Evolutionary conservation across 2,888 invertebrate genomes (phyloP).

Genomic region (Tinea pellionella): DNA sequence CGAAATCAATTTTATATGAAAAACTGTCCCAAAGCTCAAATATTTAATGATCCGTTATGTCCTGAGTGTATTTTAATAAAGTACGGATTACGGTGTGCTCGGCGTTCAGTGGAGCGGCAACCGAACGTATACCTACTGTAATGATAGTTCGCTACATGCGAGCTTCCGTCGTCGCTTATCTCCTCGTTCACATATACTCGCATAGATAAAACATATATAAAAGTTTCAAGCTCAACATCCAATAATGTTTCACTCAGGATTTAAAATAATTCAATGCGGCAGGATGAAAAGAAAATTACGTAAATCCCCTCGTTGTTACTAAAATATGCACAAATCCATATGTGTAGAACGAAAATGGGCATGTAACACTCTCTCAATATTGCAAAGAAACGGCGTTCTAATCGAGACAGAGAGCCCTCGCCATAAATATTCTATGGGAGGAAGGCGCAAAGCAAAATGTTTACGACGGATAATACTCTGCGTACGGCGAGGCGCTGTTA

Average conservation of each 20-base stretch:
- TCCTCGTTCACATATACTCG: background rate
- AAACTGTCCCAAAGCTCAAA: background rate
- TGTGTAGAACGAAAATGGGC: slow-evolving; percentile 39
- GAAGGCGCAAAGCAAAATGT: slow-evolving; percentile 39
- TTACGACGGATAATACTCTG: slow-evolving; percentile 26
- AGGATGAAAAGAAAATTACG: background rate
- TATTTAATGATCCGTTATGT: background rate
- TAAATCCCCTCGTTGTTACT: slow-evolving; percentile 18
- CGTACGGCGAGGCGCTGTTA: slow-evolving; percentile 28
- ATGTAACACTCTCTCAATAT: slow-evolving; percentile 36
- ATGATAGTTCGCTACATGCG: background rate
- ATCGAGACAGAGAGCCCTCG: slow-evolving; percentile 43
- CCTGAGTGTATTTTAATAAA: background rate
- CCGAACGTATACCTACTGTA: background rate
- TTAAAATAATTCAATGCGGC: background rate
- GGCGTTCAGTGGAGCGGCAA: slow-evolving; percentile 1
- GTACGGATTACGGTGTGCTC: background rate
- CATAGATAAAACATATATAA: background rate
- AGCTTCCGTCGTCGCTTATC: slow-evolving; percentile 4
- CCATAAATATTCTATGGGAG: slow-evolving; percentile 57
- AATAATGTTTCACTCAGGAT: background rate
- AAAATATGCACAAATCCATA: slow-evolving; percentile 52
- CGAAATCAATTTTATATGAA: background rate
- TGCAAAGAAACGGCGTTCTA: slow-evolving; percentile 54
- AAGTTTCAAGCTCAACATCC: background rate